phyloP scores from a whole-genome alignment of 2,113 vertebrate species.

The Isurus oxyrinchus region DNA sequence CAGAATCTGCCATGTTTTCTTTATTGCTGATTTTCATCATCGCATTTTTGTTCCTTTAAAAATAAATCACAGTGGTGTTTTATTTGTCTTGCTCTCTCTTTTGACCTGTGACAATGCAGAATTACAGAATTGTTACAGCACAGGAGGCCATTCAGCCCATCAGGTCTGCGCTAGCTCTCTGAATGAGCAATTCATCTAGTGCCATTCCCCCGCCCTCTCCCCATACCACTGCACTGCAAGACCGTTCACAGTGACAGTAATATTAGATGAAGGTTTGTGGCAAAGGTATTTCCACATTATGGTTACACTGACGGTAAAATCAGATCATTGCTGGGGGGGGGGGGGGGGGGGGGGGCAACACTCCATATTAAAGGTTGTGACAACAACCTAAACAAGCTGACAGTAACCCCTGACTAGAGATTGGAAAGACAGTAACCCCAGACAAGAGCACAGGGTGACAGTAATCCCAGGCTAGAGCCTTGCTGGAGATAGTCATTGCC shows the following conservation, averaged over 20 bases:
- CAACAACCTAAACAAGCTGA: background rate
- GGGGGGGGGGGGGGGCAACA: too few species aligned
- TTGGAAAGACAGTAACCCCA: background rate
- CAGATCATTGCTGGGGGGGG: background rate
- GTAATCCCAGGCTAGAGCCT: too few species aligned
- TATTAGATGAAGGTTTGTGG: background rate
- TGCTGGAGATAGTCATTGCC: too few species aligned
- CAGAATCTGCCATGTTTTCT: background rate
- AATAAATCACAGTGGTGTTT: background rate
- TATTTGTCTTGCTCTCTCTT: background rate
- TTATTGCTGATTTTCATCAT: background rate
- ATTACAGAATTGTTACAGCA: too few species aligned
- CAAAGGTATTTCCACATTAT: background rate
- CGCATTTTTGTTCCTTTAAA: background rate
- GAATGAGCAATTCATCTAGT: too few species aligned
- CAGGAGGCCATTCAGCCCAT: too few species aligned
- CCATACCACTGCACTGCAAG: too few species aligned
- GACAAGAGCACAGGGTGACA: background rate
- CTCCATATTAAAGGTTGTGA: background rate
- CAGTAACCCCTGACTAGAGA: too few species aligned
- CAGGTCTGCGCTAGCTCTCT: too few species aligned
- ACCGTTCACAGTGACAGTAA: background rate
- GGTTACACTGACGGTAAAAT: background rate
- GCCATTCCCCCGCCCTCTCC: too few species aligned
- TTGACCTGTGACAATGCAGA: background rate